Percentiles rank a stretch among this genome's conserved stretches.
phyloP scores from a whole-genome alignment of 2,797 vertebrate genomes.

The Gallinago solitaria region DNA sequence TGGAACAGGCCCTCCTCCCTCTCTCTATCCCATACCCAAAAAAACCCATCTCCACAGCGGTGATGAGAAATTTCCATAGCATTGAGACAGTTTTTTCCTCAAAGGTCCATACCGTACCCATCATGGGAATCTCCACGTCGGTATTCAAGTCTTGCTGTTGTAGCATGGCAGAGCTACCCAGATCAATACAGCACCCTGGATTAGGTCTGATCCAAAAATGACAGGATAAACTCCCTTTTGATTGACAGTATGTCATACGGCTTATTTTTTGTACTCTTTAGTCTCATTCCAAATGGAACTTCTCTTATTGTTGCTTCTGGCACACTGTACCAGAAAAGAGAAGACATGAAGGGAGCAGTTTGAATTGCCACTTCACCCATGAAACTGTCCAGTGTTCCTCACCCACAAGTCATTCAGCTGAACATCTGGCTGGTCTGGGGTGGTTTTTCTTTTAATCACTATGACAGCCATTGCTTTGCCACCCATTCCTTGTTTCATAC shows the following conservation, averaged over 20 bases:
- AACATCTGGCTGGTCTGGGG: neutral
- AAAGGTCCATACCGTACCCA: rapidly evolving
- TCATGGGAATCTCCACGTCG: rapidly evolving
- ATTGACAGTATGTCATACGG: neutral
- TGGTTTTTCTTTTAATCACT: neutral
- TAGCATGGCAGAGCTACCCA: neutral
- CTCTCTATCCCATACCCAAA: neutral
- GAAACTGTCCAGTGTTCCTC: neutral
- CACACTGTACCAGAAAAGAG: neutral
- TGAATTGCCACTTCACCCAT: neutral
- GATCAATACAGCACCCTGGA: neutral
- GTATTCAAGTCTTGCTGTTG: neutral
- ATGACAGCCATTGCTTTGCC: neutral
- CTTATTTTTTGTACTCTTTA: neutral
- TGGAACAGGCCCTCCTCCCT: neutral
- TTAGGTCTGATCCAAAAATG: neutral
- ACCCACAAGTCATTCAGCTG: neutral
- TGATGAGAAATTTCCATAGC: neutral
- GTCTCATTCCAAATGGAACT: neutral
- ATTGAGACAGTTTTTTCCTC: neutral
- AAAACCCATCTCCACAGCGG: neutral
- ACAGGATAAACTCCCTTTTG: neutral
- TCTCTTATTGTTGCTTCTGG: neutral
- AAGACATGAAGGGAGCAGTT: neutral
- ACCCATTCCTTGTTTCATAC: neutral